Base-by-base conservation (phyloP, 2,888 invertebrate genomes). In the Ectobius pallidus region DNA sequence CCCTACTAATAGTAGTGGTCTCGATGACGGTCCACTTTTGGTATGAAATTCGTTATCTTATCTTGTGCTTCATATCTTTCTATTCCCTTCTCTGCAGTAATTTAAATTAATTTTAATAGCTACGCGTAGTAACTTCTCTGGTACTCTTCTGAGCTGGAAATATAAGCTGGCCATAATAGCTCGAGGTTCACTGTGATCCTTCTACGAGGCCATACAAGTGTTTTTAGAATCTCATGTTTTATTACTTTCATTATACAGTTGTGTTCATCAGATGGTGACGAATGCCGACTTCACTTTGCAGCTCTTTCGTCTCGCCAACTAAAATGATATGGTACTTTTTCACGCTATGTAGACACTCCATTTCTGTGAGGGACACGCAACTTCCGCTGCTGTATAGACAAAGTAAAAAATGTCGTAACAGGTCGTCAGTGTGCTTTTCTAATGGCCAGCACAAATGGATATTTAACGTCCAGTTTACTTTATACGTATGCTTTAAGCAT, bases 221-320 rank as follows among this genome's bases (percentile, higher is more conserved):
- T n/a, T n/a, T n/a, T n/a, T n/a, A n/a, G n/a, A n/a, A n/a, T n/a
- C n/a, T n/a, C n/a, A n/a, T n/a, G n/a, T n/a, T n/a, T n/a, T n/a
- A n/a, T n/a, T n/a, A n/a, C n/a, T n/a, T 52, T 25, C 25, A 52
- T 25, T 52, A 6, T 52, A 11, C 52, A 4, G 52, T 22, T 22
- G 25, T 52, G 52, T 52, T 52, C 52, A 52, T 52, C 52, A 25
- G 52, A 52, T 52, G 52, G 52, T 52, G 52, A 52, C 52, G 52
- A 52, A 52, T 52, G 7, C 9, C 20, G 1, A 52, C 52, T 52
- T 52, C 52, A 25, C 52, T 52, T 52, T 25, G 14, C 25, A 1
- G 9, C 25, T 52, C 52, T 52, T 52, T 52, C 11, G 9, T 25
- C 25, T 52, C 52, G 52, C 52, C 25, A 52, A 22, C 52, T 18